Percentiles rank a stretch among this genome's conserved stretches.
Conservation (phyloP, 2,797 vertebrate genomes). For the Pampus argenteus region DNA sequence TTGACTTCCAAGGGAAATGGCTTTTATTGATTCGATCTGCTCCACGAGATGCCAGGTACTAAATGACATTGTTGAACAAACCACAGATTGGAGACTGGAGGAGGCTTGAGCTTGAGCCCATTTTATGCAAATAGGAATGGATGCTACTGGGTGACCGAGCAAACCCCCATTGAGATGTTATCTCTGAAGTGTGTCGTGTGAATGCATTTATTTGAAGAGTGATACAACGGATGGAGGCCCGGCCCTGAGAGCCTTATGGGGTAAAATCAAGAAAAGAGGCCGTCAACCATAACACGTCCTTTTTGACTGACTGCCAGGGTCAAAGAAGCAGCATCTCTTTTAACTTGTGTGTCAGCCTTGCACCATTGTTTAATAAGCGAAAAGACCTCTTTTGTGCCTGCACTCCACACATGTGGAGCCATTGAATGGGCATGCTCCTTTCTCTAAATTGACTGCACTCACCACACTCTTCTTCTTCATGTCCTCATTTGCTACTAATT, state of each 20-base stretch:
- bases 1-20: constrained; percentile 65
- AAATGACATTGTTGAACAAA: constrained; percentile 55
- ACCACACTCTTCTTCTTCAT: constrained; percentile 27
- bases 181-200: constrained; percentile 73
- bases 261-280: constrained; percentile 67
- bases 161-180: constrained; percentile 62
- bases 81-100: constrained; percentile 21
- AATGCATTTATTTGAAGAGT: constrained; percentile 68
- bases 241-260: constrained; percentile 36
- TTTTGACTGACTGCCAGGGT: constrained; percentile 59
- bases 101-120: constrained; percentile 23
- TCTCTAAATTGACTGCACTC: constrained; percentile 47
- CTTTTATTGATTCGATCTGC: constrained; percentile 68
- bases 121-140: constrained; percentile 68
- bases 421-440: constrained; percentile 44
- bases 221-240: constrained; percentile 44
- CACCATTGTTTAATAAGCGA: constrained; percentile 66
- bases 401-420: constrained; percentile 33
- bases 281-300: constrained; percentile 61
- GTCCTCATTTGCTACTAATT: constrained; percentile 43
- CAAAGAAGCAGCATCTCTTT: constrained; percentile 66
- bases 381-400: constrained; percentile 54
- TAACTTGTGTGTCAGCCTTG: constrained; percentile 60
- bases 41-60: constrained; percentile 63
- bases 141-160: constrained; percentile 69